Conservation (phyloP, 1,140 invertebrate genomes). For the Anoplolepis gracilipes region DNA sequence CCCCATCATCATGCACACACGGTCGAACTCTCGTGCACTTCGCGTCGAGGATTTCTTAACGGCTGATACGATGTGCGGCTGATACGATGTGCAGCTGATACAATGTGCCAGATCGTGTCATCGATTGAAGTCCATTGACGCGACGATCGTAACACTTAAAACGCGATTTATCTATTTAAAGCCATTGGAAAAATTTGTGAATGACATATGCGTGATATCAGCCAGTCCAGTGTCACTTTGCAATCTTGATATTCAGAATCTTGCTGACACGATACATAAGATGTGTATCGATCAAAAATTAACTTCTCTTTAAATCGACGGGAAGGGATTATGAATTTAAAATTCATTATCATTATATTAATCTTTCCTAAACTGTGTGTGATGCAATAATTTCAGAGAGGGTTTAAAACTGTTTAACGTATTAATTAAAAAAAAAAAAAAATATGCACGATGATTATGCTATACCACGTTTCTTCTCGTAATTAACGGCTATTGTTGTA, state of each 20-base stretch:
- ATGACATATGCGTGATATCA: neutral
- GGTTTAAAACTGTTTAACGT: neutral
- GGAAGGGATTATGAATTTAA: neutral
- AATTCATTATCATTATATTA: neutral
- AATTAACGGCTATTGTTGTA: constrained; percentile 51
- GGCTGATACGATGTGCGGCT: neutral
- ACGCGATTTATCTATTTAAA: constrained; percentile 52
- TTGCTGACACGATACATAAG: neutral
- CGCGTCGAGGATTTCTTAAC: constrained; percentile 30
- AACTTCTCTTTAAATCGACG: neutral
- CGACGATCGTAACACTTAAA: constrained; percentile 61
- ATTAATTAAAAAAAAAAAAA: neutral
- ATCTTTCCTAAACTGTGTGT: no score
- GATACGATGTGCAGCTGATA: constrained; percentile 18
- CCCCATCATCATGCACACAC: constrained; percentile 22
- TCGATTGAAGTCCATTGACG: constrained; percentile 47
- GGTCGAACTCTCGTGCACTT: constrained; percentile 27
- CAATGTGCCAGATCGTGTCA: constrained; percentile 29
- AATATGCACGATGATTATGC: neutral
- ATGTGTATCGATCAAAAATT: neutral
- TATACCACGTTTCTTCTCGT: constrained; percentile 31
- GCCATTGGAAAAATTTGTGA: constrained; percentile 7
- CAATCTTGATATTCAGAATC: constrained; percentile 6
- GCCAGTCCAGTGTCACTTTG: neutral
- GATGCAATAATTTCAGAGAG: neutral